Evolutionary conservation across 2,888 invertebrate genomes (phyloP).

Genomic region (Conus canariensis): DNA sequence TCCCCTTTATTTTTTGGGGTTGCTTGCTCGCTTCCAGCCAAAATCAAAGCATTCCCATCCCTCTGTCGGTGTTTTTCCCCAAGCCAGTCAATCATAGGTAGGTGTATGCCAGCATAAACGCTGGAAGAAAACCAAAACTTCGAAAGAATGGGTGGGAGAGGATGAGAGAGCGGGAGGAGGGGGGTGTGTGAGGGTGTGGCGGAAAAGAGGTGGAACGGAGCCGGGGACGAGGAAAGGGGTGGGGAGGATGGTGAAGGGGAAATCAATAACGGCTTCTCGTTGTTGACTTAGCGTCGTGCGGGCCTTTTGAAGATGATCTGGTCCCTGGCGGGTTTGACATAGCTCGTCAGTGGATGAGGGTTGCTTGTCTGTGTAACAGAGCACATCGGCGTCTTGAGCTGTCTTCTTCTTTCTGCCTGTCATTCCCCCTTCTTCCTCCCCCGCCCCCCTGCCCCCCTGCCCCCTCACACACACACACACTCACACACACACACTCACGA

Average conservation of each 20-base stretch:
- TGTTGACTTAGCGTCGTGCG: slow-evolving; percentile 43
- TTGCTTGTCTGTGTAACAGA: slow-evolving; percentile 29
- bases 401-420: background rate
- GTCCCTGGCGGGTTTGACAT: slow-evolving; percentile 22
- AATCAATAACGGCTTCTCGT: slow-evolving; percentile 34
- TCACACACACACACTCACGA: too few species aligned
- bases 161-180: background rate
- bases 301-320: slow-evolving; percentile 33
- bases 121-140: slow-evolving; percentile 8
- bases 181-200: too few species aligned
- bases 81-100: background rate
- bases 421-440: background rate
- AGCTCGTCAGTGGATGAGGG: background rate
- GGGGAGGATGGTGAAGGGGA: background rate
- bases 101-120: slow-evolving; percentile 25
- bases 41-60: too few species aligned
- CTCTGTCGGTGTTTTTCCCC: too few species aligned
- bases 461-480: background rate
- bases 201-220: too few species aligned
- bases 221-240: too few species aligned
- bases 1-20: background rate
- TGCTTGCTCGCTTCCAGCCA: too few species aligned
- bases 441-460: background rate
- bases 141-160: background rate
- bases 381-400: too few species aligned